Evolutionary conservation across 2,797 vertebrate species (phyloP), one percentile per base, ranked within the genome.

Genomic region (Delichon dasypus): DNA sequence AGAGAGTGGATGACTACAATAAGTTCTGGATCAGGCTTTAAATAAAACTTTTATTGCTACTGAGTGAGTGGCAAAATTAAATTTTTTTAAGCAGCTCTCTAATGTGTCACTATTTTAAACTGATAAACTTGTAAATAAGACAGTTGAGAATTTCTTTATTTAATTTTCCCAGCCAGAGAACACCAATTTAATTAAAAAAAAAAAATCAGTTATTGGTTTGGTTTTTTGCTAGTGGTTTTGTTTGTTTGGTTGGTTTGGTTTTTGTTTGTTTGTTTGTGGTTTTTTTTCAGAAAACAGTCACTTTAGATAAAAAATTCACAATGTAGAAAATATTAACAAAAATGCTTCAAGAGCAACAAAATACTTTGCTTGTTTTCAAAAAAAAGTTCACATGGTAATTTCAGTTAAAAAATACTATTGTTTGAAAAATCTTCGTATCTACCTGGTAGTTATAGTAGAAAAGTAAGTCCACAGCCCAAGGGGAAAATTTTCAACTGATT

Each of bases 151-250:
- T 70, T 89, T 65, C 53, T 42, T 80, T 47, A 55, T 79, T 18
- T 2, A 82, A 23, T 44, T 26, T 92, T 20, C 4, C 9, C 18
- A 48, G n/a, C 42, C 29, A 74, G 7, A 77, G 83, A 83, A 60
- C 26, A 74, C 2, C 8, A 15, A 32, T 74, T 74, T 67, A 14
- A 34, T 22, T 22, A 54, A 88, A 77, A 50, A 85, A 73, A 60
- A 40, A 40, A 40, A n/a, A n/a, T n/a, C n/a, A 11, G 4, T 53
- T 62, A 20, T 70, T 72, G 18, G 2, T 23, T 38, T 45, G 11
- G 2, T 3, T 38, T 74, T 50, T 70, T 0, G 0, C 4, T 32
- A 20, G 4, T 13, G 32, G 17, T 58, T 17, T 16, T 22, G 38
- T 38, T 38, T 38, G 38, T 38, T 38, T 38, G 38, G 5, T 38